Percentiles rank a stretch among this genome's conserved stretches.
Conservation (phyloP, 2,888 invertebrate species). For the Pristionchus maxplancki region DNA sequence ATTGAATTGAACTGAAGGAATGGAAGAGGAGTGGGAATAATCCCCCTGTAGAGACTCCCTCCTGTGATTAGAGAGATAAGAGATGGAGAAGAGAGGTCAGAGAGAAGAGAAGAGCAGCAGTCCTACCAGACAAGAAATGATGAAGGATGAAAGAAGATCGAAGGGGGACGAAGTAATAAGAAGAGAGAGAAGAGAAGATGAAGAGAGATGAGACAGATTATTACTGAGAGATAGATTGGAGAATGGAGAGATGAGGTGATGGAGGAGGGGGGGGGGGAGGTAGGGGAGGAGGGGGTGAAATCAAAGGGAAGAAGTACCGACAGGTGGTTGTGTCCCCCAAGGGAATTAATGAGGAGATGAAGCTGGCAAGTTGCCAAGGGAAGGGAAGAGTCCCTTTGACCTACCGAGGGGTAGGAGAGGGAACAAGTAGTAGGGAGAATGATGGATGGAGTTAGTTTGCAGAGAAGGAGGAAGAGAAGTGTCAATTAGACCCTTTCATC, state of each 20-base stretch:
- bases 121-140: background rate
- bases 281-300: background rate
- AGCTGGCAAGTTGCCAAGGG: background rate
- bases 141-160: background rate
- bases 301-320: constrained; percentile 4
- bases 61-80: constrained; percentile 4
- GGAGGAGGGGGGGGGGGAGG: background rate
- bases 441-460: background rate
- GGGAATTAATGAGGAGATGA: background rate
- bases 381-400: background rate
- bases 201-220: background rate
- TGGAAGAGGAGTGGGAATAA: background rate
- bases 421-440: background rate
- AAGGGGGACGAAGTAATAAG: background rate
- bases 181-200: background rate
- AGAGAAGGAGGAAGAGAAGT: background rate
- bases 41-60: background rate
- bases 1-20: background rate
- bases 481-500: background rate
- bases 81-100: background rate
- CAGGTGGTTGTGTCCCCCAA: constrained; percentile 3
- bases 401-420: background rate
- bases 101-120: background rate
- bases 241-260: background rate
- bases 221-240: background rate